Percentiles rank a stretch among this genome's conserved stretches.
phyloP scores from a whole-genome alignment of 2,113 vertebrate genomes.

The Triplophysa siluroides region DNA sequence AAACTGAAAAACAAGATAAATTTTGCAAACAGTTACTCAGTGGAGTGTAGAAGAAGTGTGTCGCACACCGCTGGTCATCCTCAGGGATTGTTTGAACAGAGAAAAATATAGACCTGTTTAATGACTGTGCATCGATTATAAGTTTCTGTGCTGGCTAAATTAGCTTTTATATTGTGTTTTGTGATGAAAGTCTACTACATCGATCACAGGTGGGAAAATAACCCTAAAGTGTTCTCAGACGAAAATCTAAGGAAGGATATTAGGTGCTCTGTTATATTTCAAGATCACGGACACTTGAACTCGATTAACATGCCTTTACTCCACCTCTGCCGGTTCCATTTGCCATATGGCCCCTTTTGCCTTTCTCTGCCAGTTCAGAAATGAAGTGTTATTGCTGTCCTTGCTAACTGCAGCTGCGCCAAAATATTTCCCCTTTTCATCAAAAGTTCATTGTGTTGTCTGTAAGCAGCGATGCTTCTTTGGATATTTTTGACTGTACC shows the following conservation, averaged over 20 bases:
- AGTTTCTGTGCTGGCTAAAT: slow-evolving; percentile 11
- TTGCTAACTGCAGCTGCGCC: slow-evolving; percentile 21
- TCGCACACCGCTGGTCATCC: background rate
- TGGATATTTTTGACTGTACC: background rate
- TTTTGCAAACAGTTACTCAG: background rate
- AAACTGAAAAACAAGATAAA: background rate
- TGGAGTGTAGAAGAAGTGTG: background rate
- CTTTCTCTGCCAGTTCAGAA: slow-evolving; percentile 9
- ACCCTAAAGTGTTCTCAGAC: no score
- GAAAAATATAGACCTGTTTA: slow-evolving; percentile 12
- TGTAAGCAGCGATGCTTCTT: background rate
- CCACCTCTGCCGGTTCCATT: slow-evolving; percentile 25
- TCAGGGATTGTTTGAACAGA: background rate
- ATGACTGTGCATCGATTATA: slow-evolving; percentile 26
- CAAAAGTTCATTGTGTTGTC: background rate
- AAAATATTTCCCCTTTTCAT: slow-evolving; percentile 14
- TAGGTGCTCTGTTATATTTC: slow-evolving; percentile 25
- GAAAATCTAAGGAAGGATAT: slow-evolving; percentile 33
- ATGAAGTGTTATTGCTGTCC: slow-evolving; percentile 28
- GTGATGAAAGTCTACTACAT: background rate
- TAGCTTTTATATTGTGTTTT: slow-evolving; percentile 20
- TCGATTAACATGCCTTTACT: background rate
- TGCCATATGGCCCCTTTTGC: slow-evolving; percentile 10
- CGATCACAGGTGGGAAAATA: background rate
- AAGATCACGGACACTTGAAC: background rate